Evolutionary conservation across 2,113 vertebrate species (phyloP).

Genomic region (Vombatus ursinus): DNA sequence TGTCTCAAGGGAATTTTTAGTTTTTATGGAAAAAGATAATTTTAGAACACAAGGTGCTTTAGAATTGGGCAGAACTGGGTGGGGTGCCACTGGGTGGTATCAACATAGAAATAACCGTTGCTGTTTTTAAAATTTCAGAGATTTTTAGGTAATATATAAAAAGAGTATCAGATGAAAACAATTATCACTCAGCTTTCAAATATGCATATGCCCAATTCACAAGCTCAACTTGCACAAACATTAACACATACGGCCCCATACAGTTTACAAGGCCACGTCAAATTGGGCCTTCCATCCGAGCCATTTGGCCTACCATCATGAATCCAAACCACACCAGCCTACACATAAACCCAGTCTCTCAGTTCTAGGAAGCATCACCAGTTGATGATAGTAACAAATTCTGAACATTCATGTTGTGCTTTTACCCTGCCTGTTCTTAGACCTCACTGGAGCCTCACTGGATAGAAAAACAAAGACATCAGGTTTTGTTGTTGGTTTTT

Average conservation of each 20-base stretch:
- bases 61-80: neutral
- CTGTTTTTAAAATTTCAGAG: neutral
- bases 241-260: neutral
- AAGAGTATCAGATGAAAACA: neutral
- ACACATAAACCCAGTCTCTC: neutral
- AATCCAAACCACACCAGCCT: neutral
- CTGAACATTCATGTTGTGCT: neutral
- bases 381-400: neutral
- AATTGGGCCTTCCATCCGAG: neutral
- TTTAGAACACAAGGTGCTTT: neutral
- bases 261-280: neutral
- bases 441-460: neutral
- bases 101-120: neutral
- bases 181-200: neutral
- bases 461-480: neutral
- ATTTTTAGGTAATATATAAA: neutral
- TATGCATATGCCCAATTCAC: neutral
- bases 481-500: neutral
- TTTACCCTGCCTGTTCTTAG: neutral
- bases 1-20: neutral
- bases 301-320: neutral
- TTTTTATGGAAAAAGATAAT: neutral
- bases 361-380: neutral
- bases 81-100: neutral
- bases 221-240: neutral